These are phyloP conservation scores for Mormyrus lacerda DNA, from an alignment of 2,113 vertebrate species.

Conservation along the genomic window DNA sequence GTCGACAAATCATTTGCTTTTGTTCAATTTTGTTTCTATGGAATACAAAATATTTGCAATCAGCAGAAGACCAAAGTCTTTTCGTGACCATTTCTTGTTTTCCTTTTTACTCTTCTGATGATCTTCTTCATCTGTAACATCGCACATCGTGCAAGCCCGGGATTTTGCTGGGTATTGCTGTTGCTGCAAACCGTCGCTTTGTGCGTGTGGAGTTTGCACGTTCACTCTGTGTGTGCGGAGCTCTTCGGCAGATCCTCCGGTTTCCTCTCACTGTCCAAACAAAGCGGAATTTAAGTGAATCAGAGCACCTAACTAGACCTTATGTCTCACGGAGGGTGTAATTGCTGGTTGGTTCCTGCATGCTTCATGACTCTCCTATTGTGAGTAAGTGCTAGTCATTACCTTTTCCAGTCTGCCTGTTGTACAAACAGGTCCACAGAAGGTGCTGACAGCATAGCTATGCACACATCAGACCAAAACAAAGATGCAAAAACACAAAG, in stretches of 20 bases:
- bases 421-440: background rate
- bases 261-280: background rate
- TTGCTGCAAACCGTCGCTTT: background rate
- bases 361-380: background rate
- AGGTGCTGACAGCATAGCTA: background rate
- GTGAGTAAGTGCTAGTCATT: background rate
- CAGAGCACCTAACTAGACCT: background rate
- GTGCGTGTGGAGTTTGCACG: background rate
- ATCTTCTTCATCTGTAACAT: background rate
- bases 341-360: background rate
- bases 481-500: too few relatives aligned
- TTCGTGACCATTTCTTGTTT: background rate
- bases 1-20: background rate
- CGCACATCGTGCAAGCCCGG: background rate
- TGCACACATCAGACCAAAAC: background rate
- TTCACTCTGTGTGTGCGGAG: background rate
- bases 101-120: background rate
- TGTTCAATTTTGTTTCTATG: background rate
- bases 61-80: background rate
- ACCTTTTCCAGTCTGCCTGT: background rate
- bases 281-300: background rate
- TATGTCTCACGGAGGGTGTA: background rate
- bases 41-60: background rate
- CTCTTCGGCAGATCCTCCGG: background rate
- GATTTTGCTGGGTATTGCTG: background rate